Percentiles rank a stretch among this genome's conserved stretches.
Evolutionary conservation across 2,888 invertebrate species (phyloP).

Genomic region (Coleophora deauratella): DNA sequence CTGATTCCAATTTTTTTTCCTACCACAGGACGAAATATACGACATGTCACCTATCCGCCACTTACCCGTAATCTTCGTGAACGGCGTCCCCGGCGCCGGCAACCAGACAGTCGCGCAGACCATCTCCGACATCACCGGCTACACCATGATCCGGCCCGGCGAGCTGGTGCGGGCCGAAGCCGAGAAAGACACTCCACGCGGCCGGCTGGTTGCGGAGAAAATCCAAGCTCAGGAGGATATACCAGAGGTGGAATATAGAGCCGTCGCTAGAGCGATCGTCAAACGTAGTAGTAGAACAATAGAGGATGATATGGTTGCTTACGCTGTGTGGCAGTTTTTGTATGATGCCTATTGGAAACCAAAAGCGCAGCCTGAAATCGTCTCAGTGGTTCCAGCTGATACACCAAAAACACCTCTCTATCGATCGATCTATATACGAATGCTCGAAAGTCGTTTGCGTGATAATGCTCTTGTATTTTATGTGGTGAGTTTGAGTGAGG

Average conservation of each 20-base stretch:
- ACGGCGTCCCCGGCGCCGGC: slow-evolving; percentile 66
- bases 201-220: slow-evolving; percentile 60
- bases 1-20: too few relatives aligned
- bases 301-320: too few relatives aligned
- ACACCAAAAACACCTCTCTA: too few relatives aligned
- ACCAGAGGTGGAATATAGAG: slow-evolving; percentile 41
- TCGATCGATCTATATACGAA: too few relatives aligned
- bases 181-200: slow-evolving; percentile 61
- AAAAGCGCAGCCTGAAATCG: too few relatives aligned
- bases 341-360: too few relatives aligned
- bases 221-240: slow-evolving; percentile 54
- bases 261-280: too few relatives aligned
- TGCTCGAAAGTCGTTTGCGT: neutral
- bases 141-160: slow-evolving; percentile 60
- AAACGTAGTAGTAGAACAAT: too few relatives aligned
- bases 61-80: slow-evolving; percentile 64
- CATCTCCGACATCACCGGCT: slow-evolving; percentile 60
- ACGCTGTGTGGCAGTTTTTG: too few relatives aligned
- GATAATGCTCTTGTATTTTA: too few relatives aligned
- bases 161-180: slow-evolving; percentile 64
- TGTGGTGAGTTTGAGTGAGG: too few relatives aligned
- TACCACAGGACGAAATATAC: slow-evolving; percentile 35
- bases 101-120: slow-evolving; percentile 65
- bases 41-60: slow-evolving; percentile 64
- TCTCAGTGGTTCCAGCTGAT: too few relatives aligned